A percentile compares a stretch with the other conserved stretches of the same genome.
Conservation (phyloP, 2,888 invertebrate genomes). For the Hirudinaria manillensis region DNA sequence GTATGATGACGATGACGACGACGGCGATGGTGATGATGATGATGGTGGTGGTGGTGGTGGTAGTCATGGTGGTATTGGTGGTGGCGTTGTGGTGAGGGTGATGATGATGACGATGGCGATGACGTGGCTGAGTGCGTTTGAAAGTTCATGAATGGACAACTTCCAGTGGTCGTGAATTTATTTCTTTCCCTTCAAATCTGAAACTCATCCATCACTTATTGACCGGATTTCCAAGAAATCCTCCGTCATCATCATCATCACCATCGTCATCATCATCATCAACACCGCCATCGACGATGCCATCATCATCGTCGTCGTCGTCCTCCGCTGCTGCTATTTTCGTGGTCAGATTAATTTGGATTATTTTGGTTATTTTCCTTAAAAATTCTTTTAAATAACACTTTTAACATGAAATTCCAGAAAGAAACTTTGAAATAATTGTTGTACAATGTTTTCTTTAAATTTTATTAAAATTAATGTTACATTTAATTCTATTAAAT, state of each 20-base stretch:
- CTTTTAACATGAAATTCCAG: too few relatives aligned
- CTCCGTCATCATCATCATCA: slow-evolving; percentile 30
- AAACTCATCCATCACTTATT: slow-evolving; percentile 11
- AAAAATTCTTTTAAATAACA: too few relatives aligned
- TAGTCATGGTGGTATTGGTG: slow-evolving; percentile 4
- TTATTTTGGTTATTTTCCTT: too few relatives aligned
- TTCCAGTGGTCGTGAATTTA: too few relatives aligned
- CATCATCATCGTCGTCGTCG: slow-evolving; percentile 28
- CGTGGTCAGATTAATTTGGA: neutral
- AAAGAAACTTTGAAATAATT: too few relatives aligned
- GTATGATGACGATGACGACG: slow-evolving; percentile 25
- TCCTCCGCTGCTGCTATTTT: neutral
- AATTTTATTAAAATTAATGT: too few relatives aligned
- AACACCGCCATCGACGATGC: slow-evolving; percentile 25
- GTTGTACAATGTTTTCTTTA: too few relatives aligned
- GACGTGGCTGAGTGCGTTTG: neutral
- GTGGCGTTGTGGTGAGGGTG: neutral
- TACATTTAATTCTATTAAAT: too few relatives aligned
- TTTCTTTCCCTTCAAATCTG: neutral
- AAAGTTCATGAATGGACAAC: too few relatives aligned
- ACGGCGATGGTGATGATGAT: slow-evolving; percentile 18
- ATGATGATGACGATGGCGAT: slow-evolving; percentile 19
- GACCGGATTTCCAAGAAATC: neutral
- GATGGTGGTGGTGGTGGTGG: slow-evolving; percentile 24
- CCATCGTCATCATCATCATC: slow-evolving; percentile 30